Base-by-base conservation (phyloP, 1,140 invertebrate species). In the Mercenaria mercenaria region DNA sequence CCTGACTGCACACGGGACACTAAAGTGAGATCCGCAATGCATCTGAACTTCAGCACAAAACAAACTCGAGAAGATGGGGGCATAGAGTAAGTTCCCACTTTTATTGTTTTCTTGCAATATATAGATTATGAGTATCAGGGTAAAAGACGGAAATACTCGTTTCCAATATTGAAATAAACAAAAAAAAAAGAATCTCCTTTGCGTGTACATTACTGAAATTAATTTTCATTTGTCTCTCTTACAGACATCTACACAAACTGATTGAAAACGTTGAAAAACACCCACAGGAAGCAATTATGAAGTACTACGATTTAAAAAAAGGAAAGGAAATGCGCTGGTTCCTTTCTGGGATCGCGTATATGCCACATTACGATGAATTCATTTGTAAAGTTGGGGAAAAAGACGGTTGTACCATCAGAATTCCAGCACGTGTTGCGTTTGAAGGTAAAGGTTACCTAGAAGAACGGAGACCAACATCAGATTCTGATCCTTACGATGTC, bases 21-120 rank as follows among this genome's bases (percentile, higher is more conserved):
- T 15, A n/a, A n/a, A 8, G n/a, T 26, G 4, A 50, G 41, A 26
- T 8, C 4, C 37, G 47, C 41, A 23, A 18, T 80, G 4, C 76
- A 80, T 43, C 18, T 50, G n/a, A 80, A 80, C 76, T 80, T 80
- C 76, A 80, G 76, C 47, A 80, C 76, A 13, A 80, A 80, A 34
- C 13, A 80, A 50, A 47, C 47, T 4, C 6, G 76, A 26, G 41
- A 34, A 23, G 76, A 11, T 15, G 76, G 76, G 3, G 76, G 76
- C 15, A 13, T 80, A 15, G 32, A 43, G 76, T 80, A 4, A 11
- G 76, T 80, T 8, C n/a, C 6, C 32, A n/a, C n/a, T n/a, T n/a
- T n/a, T n/a, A n/a, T n/a, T n/a, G n/a, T n/a, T n/a, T n/a, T n/a
- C n/a, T n/a, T n/a, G n/a, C n/a, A n/a, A n/a, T n/a, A n/a, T n/a